Evolutionary conservation across 1,140 invertebrate species (phyloP).

Genomic region (Diuraphis noxia): DNA sequence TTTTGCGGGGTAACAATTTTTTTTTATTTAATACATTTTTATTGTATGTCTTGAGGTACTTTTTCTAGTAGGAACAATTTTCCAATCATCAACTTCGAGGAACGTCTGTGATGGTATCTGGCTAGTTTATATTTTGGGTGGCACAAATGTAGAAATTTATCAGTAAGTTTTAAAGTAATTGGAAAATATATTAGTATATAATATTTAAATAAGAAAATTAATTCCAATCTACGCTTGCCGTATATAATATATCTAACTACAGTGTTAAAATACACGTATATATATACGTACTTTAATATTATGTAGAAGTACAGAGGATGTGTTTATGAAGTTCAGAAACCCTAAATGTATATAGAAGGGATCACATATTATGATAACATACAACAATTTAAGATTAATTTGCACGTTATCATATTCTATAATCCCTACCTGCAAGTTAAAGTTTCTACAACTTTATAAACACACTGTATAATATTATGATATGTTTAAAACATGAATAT

Average conservation of each 20-base stretch:
- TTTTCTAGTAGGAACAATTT: too few species aligned
- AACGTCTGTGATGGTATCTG: accelerated
- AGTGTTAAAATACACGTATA: neutral
- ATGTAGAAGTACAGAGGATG: neutral
- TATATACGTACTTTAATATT: neutral
- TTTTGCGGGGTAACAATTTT: neutral
- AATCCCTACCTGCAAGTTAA: neutral
- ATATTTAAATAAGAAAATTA: neutral
- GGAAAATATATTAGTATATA: neutral
- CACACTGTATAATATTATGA: neutral
- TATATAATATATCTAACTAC: neutral
- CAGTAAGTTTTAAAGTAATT: neutral
- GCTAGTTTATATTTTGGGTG: neutral
- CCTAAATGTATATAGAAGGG: neutral
- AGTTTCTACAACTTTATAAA: neutral
- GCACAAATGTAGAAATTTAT: neutral
- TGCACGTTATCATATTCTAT: neutral
- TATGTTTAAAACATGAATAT: neutral
- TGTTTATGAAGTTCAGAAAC: neutral
- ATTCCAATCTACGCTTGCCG: neutral
- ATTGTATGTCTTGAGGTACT: too few species aligned
- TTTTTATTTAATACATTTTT: too few species aligned
- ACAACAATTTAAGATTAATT: neutral
- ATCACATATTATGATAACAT: constrained; percentile 1
- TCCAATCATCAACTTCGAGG: too few species aligned